These are phyloP conservation scores for Branchipolynoe longqiensis DNA, from an alignment of 2,888 invertebrate genomes.

Conservation along the genomic window DNA sequence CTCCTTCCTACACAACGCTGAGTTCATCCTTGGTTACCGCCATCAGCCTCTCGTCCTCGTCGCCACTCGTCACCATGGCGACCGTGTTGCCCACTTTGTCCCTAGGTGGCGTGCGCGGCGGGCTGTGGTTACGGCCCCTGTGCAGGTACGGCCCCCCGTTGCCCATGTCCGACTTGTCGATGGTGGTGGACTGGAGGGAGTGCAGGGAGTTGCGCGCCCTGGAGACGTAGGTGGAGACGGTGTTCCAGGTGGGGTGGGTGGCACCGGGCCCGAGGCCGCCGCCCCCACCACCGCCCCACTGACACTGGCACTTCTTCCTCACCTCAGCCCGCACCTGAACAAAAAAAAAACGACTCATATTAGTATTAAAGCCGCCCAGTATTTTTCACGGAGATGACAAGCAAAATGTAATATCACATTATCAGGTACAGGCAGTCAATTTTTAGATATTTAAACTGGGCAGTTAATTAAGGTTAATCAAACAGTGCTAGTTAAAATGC, in stretches of 20 bases:
- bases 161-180: conserved; percentile 25
- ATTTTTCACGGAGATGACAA: too few relatives aligned
- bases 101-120: conserved; percentile 5
- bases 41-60: conserved; percentile 7
- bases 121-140: neutral
- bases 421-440: too few relatives aligned
- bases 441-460: too few relatives aligned
- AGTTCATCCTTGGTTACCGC: neutral
- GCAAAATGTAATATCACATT: too few relatives aligned
- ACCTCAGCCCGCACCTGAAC: conserved; percentile 69
- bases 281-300: neutral
- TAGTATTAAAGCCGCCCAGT: neutral
- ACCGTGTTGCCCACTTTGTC: neutral
- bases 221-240: conserved; percentile 54
- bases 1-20: too few relatives aligned
- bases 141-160: neutral
- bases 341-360: neutral
- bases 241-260: conserved; percentile 9
- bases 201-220: conserved; percentile 51
- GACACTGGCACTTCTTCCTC: conserved; percentile 70
- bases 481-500: too few relatives aligned
- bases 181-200: conserved; percentile 28
- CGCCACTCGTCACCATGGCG: neutral
- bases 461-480: too few relatives aligned
- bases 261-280: neutral